Evolutionary conservation across 1,140 invertebrate species (phyloP), one percentile per base, ranked within the genome.

Genomic region (Bradynema listronoti): DNA sequence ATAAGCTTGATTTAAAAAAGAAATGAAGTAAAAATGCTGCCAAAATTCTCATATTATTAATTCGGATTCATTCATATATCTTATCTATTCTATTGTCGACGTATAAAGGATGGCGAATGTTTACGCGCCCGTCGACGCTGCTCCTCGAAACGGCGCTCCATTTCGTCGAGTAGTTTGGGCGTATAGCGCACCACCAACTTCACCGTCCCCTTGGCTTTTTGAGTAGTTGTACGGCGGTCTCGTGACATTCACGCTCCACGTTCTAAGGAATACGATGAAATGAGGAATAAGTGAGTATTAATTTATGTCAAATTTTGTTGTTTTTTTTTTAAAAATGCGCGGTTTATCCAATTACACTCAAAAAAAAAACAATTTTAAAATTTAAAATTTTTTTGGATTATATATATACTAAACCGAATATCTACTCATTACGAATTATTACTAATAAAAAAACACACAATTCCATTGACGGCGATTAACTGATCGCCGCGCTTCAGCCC

Each of bases 231-330:
- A 99, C 95, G 61, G 94, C 94, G 81, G 91, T 94, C 78, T 98
- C 94, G 74, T 99, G 95, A 79, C 94, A 93, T 81, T 98, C 95
- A n/a, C 92, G 91, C 83, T 99, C 95, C 1, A 99, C 94, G 71
- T 87, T 63, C 64, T 63, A 25, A 30, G 46, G 27, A n/a, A n/a
- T n/a, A n/a, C n/a, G n/a, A n/a, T n/a, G n/a, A n/a, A n/a, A n/a
- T n/a, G n/a, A n/a, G n/a, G n/a, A n/a, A n/a, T n/a, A n/a, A n/a
- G n/a, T n/a, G n/a, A n/a, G n/a, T n/a, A n/a, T n/a, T n/a, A n/a
- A n/a, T n/a, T n/a, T n/a, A n/a, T n/a, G n/a, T n/a, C n/a, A n/a
- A n/a, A n/a, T n/a, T n/a, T n/a, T n/a, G n/a, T n/a, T 19, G 29
- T 33, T 39, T 39, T 39, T 11, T 50, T 50, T 50, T 9, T 7